phyloP scores from a whole-genome alignment of 2,113 vertebrate species.

The Hucho hucho region DNA sequence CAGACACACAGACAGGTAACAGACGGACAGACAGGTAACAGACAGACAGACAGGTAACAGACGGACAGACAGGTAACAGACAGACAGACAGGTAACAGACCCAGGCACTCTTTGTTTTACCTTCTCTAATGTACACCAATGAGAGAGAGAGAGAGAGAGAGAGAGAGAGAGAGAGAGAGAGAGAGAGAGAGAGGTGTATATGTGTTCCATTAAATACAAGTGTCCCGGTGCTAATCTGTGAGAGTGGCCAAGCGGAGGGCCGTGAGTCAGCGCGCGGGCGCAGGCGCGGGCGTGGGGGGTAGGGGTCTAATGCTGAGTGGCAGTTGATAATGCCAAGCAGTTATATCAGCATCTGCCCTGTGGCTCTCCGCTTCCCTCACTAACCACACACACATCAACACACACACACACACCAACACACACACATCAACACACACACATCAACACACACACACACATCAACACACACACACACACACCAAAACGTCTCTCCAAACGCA shows the following conservation, averaged over 20 bases:
- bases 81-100: too few species aligned
- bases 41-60: too few species aligned
- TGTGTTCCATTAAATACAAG: slow-evolving; percentile 1
- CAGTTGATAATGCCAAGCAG: slow-evolving; percentile 79
- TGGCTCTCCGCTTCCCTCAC: slow-evolving; percentile 60
- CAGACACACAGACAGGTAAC: too few species aligned
- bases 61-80: too few species aligned
- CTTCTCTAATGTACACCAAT: not conserved
- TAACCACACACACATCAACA: not conserved
- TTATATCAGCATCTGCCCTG: slow-evolving; percentile 78
- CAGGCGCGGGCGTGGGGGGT: slow-evolving; percentile 67
- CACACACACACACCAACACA: not conserved
- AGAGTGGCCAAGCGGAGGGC: slow-evolving; percentile 33
- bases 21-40: too few species aligned
- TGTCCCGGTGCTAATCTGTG: slow-evolving; percentile 26
- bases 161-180: too few species aligned
- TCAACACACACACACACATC: not conserved
- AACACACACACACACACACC: slow-evolving; percentile 26
- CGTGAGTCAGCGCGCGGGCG: slow-evolving; percentile 53
- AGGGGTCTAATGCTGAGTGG: slow-evolving; percentile 77
- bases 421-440: not conserved
- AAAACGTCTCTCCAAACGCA: slow-evolving; percentile 24
- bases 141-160: too few species aligned
- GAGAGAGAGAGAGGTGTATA: not conserved
- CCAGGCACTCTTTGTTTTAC: too few species aligned